phyloP scores from a whole-genome alignment of 2,888 invertebrate species.

The Epirrhoe alternata region DNA sequence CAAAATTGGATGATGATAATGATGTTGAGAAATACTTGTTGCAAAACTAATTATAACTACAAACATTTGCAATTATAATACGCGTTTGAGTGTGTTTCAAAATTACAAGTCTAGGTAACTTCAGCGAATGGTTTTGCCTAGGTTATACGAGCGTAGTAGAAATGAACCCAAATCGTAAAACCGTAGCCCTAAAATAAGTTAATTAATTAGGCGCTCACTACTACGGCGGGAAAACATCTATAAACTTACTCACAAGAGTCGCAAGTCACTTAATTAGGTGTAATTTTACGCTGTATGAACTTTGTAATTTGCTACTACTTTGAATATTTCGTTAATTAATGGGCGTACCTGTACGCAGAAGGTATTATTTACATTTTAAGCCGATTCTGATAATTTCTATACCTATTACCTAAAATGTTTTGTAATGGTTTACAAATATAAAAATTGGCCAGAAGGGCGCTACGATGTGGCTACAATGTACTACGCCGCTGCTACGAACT shows the following conservation, averaged over 20 bases:
- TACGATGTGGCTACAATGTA: slow-evolving; percentile 2
- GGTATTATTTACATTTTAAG: background rate
- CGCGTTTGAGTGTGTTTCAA: background rate
- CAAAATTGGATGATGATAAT: no score
- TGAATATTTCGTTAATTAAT: slow-evolving; percentile 12
- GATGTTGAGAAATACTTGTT: no score
- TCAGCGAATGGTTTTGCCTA: background rate
- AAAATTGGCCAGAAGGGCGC: background rate
- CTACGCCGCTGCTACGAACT: slow-evolving; percentile 15
- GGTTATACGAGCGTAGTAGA: background rate
- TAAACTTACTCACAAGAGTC: slow-evolving; percentile 26
- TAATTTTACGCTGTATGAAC: slow-evolving; percentile 31
- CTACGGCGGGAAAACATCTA: slow-evolving; percentile 18
- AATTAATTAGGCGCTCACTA: slow-evolving; percentile 33
- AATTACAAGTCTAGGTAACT: background rate
- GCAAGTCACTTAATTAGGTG: slow-evolving; percentile 35
- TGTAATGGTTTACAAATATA: no score
- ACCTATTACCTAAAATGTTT: no score
- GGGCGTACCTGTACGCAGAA: background rate
- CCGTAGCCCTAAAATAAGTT: slow-evolving; percentile 17
- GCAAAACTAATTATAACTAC: no score
- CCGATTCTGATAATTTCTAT: background rate
- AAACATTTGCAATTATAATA: no score
- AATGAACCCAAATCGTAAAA: slow-evolving; percentile 13
- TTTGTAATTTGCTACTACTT: slow-evolving; percentile 24